Evolutionary conservation across 2,888 invertebrate genomes (phyloP).

Genomic region (Oxycera nigricornis): DNA sequence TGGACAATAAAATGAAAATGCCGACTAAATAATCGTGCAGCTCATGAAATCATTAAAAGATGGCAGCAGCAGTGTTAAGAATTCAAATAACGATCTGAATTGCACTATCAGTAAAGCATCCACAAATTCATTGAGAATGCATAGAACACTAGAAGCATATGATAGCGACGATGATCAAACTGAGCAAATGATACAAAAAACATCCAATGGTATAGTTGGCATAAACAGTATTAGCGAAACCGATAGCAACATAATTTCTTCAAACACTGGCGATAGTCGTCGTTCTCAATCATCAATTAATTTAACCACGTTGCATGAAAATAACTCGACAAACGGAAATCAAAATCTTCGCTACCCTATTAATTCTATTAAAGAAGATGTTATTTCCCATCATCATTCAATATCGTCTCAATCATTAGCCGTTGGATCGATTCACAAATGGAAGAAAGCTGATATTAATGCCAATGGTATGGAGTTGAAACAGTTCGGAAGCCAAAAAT

Average conservation of each 20-base stretch:
- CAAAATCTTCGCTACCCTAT: background rate
- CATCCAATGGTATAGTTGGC: too few species aligned
- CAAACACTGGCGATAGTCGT: background rate
- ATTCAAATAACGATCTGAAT: background rate
- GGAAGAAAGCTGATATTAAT: slow-evolving; percentile 22
- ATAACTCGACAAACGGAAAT: slow-evolving; percentile 3
- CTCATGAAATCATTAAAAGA: slow-evolving; percentile 23
- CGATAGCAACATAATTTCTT: background rate
- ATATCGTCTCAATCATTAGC: background rate
- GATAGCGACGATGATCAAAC: slow-evolving; percentile 23
- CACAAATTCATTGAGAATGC: background rate
- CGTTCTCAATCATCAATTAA: slow-evolving; percentile 17
- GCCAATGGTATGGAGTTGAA: slow-evolving; percentile 52
- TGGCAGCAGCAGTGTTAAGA: slow-evolving; percentile 12
- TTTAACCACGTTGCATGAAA: slow-evolving; percentile 3
- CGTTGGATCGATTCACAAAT: background rate
- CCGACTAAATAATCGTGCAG: background rate
- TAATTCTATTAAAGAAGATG: slow-evolving; percentile 12
- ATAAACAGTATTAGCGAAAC: background rate
- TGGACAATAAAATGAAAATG: too few species aligned
- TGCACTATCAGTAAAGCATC: background rate
- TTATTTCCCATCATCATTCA: background rate
- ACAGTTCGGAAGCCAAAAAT: slow-evolving; percentile 56
- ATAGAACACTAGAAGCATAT: background rate
- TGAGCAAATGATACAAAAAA: slow-evolving; percentile 1